Conservation (phyloP, 2,113 vertebrate species). For the Oostethus manadensis region DNA sequence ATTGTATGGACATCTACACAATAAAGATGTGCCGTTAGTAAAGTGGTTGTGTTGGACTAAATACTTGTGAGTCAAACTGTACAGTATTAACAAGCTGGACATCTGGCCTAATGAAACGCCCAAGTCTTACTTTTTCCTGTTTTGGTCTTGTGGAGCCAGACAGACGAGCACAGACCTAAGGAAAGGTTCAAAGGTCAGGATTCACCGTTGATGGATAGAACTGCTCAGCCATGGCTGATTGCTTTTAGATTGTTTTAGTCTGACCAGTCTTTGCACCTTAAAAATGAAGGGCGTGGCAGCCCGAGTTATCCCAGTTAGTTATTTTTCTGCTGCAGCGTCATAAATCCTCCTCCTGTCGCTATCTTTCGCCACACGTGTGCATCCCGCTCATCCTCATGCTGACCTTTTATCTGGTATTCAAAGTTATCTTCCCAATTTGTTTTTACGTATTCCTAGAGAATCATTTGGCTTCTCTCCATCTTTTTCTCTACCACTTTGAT, state of each 20-base stretch:
- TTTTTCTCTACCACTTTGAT: background rate
- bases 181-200: conserved; percentile 35
- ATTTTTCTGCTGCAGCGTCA: background rate
- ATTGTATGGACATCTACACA: too few relatives aligned
- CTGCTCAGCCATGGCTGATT: conserved; percentile 20
- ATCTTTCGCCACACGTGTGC: background rate
- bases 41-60: conserved; percentile 2
- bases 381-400: conserved; percentile 1
- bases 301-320: conserved; percentile 12
- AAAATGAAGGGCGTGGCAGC: conserved; percentile 4
- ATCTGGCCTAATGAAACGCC: conserved; percentile 10
- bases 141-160: conserved; percentile 4
- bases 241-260: conserved; percentile 40
- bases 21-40: conserved; percentile 7
- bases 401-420: conserved; percentile 12
- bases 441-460: background rate
- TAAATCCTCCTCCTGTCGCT: conserved; percentile 17
- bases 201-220: conserved; percentile 26
- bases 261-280: conserved; percentile 11
- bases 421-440: background rate
- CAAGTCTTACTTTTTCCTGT: background rate
- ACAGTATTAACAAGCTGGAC: conserved; percentile 12
- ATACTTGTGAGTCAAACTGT: background rate
- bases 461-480: background rate
- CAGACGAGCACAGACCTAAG: conserved; percentile 13